Evolutionary conservation across 2,797 vertebrate genomes (phyloP).

Genomic region (Notolepis coatsorum): DNA sequence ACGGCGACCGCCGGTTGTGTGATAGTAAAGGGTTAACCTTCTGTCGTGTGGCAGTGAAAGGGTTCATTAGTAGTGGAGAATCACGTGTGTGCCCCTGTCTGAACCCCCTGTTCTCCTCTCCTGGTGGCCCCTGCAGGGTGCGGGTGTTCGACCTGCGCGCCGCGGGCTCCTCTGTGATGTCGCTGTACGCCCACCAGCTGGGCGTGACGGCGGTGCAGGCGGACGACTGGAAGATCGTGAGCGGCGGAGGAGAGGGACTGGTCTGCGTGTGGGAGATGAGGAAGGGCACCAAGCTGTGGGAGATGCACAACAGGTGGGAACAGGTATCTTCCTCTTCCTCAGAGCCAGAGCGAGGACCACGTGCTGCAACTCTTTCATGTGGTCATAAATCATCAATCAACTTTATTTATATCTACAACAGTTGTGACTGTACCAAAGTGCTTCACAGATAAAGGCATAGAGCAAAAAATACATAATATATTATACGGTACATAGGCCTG

Average conservation of each 20-base stretch:
- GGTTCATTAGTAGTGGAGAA: too few species aligned
- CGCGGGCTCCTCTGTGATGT: slow-evolving; percentile 75
- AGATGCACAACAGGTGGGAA: slow-evolving; percentile 93
- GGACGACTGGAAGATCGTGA: slow-evolving; percentile 96
- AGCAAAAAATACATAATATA: too few species aligned
- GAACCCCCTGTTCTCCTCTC: background rate
- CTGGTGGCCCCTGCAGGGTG: slow-evolving; percentile 83
- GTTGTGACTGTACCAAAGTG: too few species aligned
- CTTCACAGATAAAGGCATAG: too few species aligned
- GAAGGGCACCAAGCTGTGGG: slow-evolving; percentile 94
- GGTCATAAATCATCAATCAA: background rate
- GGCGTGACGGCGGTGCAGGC: slow-evolving; percentile 89
- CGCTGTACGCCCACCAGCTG: slow-evolving; percentile 90
- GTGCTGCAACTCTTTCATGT: background rate
- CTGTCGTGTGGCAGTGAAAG: too few species aligned
- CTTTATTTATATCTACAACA: too few species aligned
- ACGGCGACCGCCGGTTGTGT: too few species aligned
- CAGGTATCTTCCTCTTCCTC: background rate
- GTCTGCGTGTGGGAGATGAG: slow-evolving; percentile 95
- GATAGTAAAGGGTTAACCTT: too few species aligned
- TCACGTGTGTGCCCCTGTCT: too few species aligned
- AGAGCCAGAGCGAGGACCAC: background rate
- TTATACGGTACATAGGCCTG: too few species aligned
- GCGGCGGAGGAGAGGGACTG: slow-evolving; percentile 92
- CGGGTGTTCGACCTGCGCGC: slow-evolving; percentile 88